Conservation (phyloP, 2,888 invertebrate genomes). For the Esperia sulphurella region DNA sequence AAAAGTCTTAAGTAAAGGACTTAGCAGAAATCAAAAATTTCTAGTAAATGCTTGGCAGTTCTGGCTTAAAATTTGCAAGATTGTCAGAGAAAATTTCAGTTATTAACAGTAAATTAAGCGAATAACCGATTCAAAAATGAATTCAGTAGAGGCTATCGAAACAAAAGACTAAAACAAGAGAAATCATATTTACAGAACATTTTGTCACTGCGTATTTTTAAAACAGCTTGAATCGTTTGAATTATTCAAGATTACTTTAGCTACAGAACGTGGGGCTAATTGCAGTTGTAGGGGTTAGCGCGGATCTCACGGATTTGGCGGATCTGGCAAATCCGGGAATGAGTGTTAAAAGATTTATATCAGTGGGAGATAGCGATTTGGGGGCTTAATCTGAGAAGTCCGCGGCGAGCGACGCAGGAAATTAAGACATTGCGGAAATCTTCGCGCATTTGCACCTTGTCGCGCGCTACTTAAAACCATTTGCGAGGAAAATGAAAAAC, state of each 20-base stretch:
- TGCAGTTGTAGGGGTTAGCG: constrained; percentile 71
- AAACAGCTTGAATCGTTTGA: constrained; percentile 37
- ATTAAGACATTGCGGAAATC: constrained; percentile 52
- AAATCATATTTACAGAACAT: not conserved
- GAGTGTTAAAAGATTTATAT: constrained; percentile 78
- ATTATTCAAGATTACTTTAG: constrained; percentile 54
- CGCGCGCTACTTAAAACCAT: constrained; percentile 12
- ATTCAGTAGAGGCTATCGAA: too few relatives aligned
- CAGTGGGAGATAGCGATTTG: constrained; percentile 48
- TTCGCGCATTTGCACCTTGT: constrained; percentile 6
- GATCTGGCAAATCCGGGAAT: constrained; percentile 60
- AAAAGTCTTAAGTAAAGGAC: not conserved
- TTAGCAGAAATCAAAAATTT: not conserved
- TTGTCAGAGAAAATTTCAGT: too few relatives aligned
- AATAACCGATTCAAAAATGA: too few relatives aligned
- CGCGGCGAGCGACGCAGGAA: constrained; percentile 43
- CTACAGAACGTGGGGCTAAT: constrained; percentile 61
- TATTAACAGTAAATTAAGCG: too few relatives aligned
- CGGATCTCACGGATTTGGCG: constrained; percentile 33
- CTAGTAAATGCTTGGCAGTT: too few relatives aligned
- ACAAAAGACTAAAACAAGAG: too few relatives aligned
- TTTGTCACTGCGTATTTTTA: constrained; percentile 33
- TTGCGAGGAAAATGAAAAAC: constrained; percentile 15
- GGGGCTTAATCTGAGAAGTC: constrained; percentile 36
- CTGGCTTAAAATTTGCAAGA: too few relatives aligned